Base-by-base conservation (phyloP, 2,888 invertebrate genomes). In the Orchesella flavescens region DNA sequence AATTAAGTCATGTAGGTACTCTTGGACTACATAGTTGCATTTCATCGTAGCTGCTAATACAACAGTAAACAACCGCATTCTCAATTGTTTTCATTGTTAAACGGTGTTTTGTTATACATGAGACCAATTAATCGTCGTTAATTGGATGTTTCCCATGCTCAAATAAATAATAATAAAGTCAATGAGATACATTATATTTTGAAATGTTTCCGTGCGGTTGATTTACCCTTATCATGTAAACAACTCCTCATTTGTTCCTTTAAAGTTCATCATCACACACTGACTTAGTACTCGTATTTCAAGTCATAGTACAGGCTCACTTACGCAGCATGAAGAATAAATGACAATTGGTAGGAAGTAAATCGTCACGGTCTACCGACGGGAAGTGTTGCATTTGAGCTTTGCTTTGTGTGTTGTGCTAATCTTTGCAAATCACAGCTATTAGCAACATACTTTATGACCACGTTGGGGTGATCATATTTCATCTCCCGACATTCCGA, bases 401-500 rank as follows among this genome's bases (percentile, higher is more conserved):
- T n/a, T n/a, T n/a, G n/a, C 34, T 34, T 34, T 34, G 34, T 34
- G 34, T 34, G 17, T 71, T 55, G 17, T 71, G 43, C 72, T 72
- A 72, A 73, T 73, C 61, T 74, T 49, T 74, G 24, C 34, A 74
- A 65, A 65, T 74, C 74, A 65, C 24, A 65, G 24, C 65, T 34
- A 53, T 74, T 65, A 74, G 49, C 17, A 49, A 10, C 46, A 4
- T 9, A 34, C 5, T 72, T 46, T 46, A 65, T 49, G 63, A 74
- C 74, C 53, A 65, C 63, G 44, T 74, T 74, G 46, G 44, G n/a
- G 34, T 24, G 73, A 73, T 44, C 68, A 53, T 74, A 74, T 59
- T 65, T 74, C 74, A 74, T 74, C 74, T 65, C 74, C 63, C 63
- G 74, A 74, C 74, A 63, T 74, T 74, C 53, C 74, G 74, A 74